Percentiles rank a stretch among this genome's conserved stretches.
Evolutionary conservation across 1,140 invertebrate genomes (phyloP).

Genomic region (Heterodera carotae): DNA sequence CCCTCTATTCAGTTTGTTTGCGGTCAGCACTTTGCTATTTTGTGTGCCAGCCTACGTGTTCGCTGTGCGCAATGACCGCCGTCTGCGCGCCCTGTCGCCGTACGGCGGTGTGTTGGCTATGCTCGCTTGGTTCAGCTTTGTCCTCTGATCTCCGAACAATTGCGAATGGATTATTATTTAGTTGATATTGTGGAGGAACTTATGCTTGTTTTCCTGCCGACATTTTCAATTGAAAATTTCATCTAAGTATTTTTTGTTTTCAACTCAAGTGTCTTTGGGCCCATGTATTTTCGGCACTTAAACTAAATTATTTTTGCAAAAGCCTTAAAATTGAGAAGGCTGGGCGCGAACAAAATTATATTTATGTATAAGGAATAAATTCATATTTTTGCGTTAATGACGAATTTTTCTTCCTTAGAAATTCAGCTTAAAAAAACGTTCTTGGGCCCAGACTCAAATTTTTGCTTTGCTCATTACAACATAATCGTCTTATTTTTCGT

Average conservation of each 20-base stretch:
- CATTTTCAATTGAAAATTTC: too few species aligned
- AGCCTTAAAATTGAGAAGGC: too few species aligned
- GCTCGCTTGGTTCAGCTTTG: constrained; percentile 25
- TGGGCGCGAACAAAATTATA: too few species aligned
- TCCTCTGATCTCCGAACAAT: constrained; percentile 9
- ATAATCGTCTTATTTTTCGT: constrained; percentile 3
- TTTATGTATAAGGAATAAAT: too few species aligned
- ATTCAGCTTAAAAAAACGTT: too few species aligned
- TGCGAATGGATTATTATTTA: not conserved
- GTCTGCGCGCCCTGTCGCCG: constrained; percentile 9
- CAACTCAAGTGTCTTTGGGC: not conserved
- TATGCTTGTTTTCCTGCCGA: too few species aligned
- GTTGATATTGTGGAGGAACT: not conserved
- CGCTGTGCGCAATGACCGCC: constrained; percentile 2
- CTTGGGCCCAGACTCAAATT: too few species aligned
- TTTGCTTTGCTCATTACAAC: too few species aligned
- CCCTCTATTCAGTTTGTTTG: constrained; percentile 1
- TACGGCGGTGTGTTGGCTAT: constrained; percentile 22
- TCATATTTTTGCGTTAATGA: too few species aligned
- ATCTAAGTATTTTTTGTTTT: too few species aligned
- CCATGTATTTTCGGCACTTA: not conserved
- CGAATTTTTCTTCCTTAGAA: too few species aligned
- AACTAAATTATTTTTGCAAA: too few species aligned
- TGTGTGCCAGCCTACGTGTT: constrained; percentile 20
- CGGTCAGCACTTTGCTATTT: constrained; percentile 17